Evolutionary conservation across 2,797 vertebrate genomes (phyloP), one percentile per base, ranked within the genome.

Genomic region (Enteromius trimaculatus): DNA sequence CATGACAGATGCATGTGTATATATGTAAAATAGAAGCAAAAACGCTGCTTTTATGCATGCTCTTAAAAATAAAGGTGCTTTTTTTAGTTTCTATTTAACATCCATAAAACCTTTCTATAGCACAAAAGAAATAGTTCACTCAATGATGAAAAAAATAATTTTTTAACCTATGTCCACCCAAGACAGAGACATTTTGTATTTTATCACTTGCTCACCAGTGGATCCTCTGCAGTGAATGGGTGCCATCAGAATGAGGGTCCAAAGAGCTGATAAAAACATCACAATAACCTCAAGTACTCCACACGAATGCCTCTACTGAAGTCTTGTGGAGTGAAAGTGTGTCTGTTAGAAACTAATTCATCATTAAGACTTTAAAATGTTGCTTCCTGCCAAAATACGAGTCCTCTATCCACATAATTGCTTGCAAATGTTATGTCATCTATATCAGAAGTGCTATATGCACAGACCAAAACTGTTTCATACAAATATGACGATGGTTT

Each of bases 11-110:
- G 4, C 55, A 75, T 51, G 6, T 49, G 37, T 44, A 37, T 76
- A 31, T 6, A 39, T 66, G 11, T 82, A 55, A 66, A 75, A 53
- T 55, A 34, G 44, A 76, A 75, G 10, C 80, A 75, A 6, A 1
- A 65, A 60, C 7, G 16, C 14, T 65, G 10, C 16, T 64, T 47
- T 64, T 62, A 13, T 17, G 19, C 21, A 47, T 17, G 6, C 19
- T 51, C 17, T 19, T 53, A 74, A 19, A 11, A 42, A 53, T 53
- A 64, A 21, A 6, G 16, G 1, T 78, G 44, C 23, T 64, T 29
- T 23, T 11, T 44, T 31, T 64, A 37, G 55, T 39, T 39, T 39
- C 7, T 58, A 1, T 75, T 53, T 55, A 8, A 37, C 31, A 9
- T 23, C 21, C 21, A 37, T 37, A 3, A 21, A 75, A 55, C 6